These are phyloP conservation scores for Maccullochella peelii DNA, from an alignment of 2,113 vertebrate genomes.

Conservation along the genomic window DNA sequence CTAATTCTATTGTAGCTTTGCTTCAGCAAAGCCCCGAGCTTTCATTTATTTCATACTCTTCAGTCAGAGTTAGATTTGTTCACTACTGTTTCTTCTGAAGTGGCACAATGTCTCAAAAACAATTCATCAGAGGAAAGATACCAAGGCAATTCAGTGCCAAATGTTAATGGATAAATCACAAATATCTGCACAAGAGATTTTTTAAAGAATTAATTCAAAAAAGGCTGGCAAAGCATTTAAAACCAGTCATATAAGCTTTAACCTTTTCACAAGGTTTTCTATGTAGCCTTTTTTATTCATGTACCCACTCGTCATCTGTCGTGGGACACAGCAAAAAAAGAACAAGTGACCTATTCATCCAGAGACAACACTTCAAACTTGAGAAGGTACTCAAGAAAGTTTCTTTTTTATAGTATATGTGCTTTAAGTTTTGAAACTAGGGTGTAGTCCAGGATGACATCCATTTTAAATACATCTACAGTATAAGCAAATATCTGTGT, in stretches of 20 bases:
- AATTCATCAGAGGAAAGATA: constrained; percentile 39
- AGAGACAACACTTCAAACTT: constrained; percentile 53
- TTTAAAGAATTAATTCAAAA: constrained; percentile 41
- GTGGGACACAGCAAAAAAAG: constrained; percentile 34
- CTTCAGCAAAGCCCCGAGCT: constrained; percentile 52
- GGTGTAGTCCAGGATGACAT: constrained; percentile 9
- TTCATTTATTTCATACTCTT: constrained; percentile 51
- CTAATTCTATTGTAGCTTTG: constrained; percentile 66
- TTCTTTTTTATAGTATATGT: constrained; percentile 20
- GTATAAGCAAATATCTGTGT: constrained; percentile 31
- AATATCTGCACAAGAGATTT: constrained; percentile 49
- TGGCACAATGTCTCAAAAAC: constrained; percentile 53
- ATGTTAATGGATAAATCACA: constrained; percentile 44
- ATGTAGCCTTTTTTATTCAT: constrained; percentile 26
- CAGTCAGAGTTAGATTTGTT: constrained; percentile 37
- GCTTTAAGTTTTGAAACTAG: constrained; percentile 21
- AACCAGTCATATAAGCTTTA: constrained; percentile 42
- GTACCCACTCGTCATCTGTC: neutral
- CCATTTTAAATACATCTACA: constrained; percentile 33
- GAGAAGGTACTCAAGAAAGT: constrained; percentile 27
- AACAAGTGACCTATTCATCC: constrained; percentile 46
- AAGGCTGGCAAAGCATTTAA: constrained; percentile 45
- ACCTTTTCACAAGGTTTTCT: constrained; percentile 52
- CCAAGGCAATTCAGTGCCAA: constrained; percentile 41
- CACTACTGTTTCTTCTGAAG: constrained; percentile 33